phyloP scores from a whole-genome alignment of 2,113 vertebrate species.

The Rhodinocichla rosea region DNA sequence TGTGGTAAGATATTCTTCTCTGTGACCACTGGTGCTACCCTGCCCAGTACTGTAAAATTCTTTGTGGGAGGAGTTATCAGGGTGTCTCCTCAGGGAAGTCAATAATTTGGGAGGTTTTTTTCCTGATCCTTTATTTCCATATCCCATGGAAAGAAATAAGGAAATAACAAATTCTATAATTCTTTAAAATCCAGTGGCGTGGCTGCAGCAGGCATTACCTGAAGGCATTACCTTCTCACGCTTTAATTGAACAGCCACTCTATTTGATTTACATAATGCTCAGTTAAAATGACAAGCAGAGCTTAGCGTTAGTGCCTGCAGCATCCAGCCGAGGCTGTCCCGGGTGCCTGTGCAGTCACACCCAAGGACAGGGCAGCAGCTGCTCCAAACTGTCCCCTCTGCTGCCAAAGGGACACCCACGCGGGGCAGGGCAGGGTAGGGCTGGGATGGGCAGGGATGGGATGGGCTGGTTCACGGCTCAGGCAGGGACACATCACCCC shows the following conservation, averaged over 20 bases:
- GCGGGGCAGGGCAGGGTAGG: neutral
- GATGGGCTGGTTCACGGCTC: too few relatives aligned
- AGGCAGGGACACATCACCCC: fast-evolving
- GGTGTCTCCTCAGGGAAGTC: neutral
- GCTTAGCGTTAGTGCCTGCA: neutral
- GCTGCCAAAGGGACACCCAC: neutral
- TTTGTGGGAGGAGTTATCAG: neutral
- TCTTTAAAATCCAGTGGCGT: neutral
- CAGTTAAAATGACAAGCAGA: neutral
- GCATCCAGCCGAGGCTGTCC: neutral
- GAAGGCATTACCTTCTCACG: neutral
- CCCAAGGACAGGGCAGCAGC: neutral
- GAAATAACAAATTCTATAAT: neutral
- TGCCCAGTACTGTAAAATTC: neutral
- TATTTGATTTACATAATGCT: neutral
- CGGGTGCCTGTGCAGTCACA: neutral
- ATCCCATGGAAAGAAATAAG: neutral
- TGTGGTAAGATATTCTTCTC: neutral
- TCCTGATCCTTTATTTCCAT: neutral
- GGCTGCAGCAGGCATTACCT: neutral
- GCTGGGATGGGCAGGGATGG: too few relatives aligned
- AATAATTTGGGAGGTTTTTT: neutral
- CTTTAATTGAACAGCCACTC: neutral
- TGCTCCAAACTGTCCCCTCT: neutral
- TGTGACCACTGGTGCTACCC: neutral